These are phyloP conservation scores for Nysson spinosus DNA, from an alignment of 2,888 invertebrate species.

Conservation along the genomic window DNA sequence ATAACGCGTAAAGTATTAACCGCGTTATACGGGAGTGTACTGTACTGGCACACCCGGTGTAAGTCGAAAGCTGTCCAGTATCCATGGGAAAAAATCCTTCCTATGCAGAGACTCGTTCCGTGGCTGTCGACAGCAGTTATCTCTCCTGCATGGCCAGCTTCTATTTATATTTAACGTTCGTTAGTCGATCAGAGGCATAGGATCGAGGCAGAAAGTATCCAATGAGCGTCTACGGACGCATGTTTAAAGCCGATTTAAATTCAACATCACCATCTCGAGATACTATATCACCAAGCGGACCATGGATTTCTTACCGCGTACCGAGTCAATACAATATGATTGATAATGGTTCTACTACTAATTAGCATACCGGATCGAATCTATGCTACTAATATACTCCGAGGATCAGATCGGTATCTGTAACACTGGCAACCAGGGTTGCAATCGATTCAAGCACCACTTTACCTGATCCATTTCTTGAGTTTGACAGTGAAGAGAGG, in stretches of 20 bases:
- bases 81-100: constrained; percentile 33
- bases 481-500: not conserved
- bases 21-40: too few species aligned
- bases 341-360: not conserved
- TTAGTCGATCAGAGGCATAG: constrained; percentile 46
- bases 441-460: too few species aligned
- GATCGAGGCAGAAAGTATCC: constrained; percentile 37
- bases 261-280: not conserved
- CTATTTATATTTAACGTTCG: constrained; percentile 55
- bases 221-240: not conserved
- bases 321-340: not conserved
- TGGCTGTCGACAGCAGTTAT: constrained; percentile 46
- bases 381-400: too few species aligned
- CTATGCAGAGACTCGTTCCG: constrained; percentile 25
- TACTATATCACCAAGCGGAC: not conserved
- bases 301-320: not conserved
- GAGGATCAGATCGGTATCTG: too few species aligned
- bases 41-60: too few species aligned
- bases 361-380: too few species aligned
- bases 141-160: constrained; percentile 39
- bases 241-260: constrained; percentile 13
- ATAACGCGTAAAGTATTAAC: too few species aligned
- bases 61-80: constrained; percentile 23
- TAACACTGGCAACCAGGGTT: too few species aligned
- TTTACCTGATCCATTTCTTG: not conserved